Conservation (phyloP, 2,888 invertebrate genomes). For the Andrena praecox region DNA sequence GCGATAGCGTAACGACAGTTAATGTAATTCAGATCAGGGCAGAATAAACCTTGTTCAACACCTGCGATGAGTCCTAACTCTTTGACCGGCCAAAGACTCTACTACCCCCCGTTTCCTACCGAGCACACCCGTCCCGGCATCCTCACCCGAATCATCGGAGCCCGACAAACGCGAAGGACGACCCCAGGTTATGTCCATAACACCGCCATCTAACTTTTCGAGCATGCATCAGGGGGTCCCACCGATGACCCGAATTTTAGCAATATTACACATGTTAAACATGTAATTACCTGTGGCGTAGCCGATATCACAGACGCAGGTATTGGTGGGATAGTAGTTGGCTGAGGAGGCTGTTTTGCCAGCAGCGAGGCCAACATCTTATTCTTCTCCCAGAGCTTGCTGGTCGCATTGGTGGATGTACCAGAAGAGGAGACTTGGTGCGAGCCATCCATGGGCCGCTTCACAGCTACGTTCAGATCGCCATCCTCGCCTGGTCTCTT, state of each 20-base stretch:
- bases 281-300: slow-evolving; percentile 87
- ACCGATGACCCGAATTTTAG: background rate
- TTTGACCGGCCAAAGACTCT: too few species aligned
- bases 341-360: slow-evolving; percentile 90
- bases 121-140: too few species aligned
- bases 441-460: slow-evolving; percentile 84
- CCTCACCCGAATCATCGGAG: too few species aligned
- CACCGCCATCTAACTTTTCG: too few species aligned
- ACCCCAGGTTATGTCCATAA: too few species aligned
- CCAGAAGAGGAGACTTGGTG: slow-evolving; percentile 78
- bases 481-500: slow-evolving; percentile 89
- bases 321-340: slow-evolving; percentile 88
- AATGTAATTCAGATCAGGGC: too few species aligned
- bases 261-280: background rate
- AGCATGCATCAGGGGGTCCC: too few species aligned
- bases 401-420: slow-evolving; percentile 85
- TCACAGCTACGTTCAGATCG: slow-evolving; percentile 86
- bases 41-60: too few species aligned
- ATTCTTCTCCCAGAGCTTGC: slow-evolving; percentile 92
- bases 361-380: slow-evolving; percentile 94
- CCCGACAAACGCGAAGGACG: too few species aligned
- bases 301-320: slow-evolving; percentile 88
- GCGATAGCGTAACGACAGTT: too few species aligned
- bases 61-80: too few species aligned
- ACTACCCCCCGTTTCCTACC: too few species aligned